Conservation (phyloP, 1,140 invertebrate genomes). For the Agraylea sexmaculata region DNA sequence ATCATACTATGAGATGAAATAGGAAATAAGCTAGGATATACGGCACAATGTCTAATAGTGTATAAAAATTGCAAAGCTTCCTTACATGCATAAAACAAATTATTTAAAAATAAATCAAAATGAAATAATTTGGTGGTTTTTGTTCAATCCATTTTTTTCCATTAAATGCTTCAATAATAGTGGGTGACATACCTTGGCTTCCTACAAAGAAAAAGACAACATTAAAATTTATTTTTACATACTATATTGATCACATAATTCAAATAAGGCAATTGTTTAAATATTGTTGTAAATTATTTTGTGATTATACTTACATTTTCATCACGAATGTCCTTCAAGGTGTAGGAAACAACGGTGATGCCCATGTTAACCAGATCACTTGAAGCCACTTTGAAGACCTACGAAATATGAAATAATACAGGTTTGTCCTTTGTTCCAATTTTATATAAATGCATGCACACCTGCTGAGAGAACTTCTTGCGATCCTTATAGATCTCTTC, state of each 20-base stretch:
- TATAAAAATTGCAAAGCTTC: neutral
- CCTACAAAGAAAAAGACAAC: conserved; percentile 43
- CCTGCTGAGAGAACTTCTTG: conserved; percentile 94
- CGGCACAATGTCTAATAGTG: neutral
- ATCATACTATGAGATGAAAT: neutral
- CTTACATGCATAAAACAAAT: neutral
- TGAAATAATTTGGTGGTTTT: no score
- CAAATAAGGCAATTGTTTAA: conserved; percentile 6
- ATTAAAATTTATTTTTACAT: conserved; percentile 9
- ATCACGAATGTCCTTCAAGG: conserved; percentile 91
- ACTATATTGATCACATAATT: no score
- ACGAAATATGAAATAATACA: no score
- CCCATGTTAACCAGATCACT: conserved; percentile 96
- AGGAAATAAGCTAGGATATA: neutral
- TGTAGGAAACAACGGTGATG: conserved; percentile 94
- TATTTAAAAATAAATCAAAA: no score
- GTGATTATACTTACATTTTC: conserved; percentile 85
- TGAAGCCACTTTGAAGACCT: conserved; percentile 84
- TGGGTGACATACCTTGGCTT: conserved; percentile 50
- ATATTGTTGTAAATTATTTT: conserved; percentile 40
- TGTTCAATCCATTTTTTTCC: no score
- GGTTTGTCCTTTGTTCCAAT: no score
- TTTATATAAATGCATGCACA: no score
- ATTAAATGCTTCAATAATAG: no score
- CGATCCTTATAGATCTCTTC: conserved; percentile 98